Conservation (phyloP, 2,113 vertebrate species). For the Chloropsis cyanopogon region DNA sequence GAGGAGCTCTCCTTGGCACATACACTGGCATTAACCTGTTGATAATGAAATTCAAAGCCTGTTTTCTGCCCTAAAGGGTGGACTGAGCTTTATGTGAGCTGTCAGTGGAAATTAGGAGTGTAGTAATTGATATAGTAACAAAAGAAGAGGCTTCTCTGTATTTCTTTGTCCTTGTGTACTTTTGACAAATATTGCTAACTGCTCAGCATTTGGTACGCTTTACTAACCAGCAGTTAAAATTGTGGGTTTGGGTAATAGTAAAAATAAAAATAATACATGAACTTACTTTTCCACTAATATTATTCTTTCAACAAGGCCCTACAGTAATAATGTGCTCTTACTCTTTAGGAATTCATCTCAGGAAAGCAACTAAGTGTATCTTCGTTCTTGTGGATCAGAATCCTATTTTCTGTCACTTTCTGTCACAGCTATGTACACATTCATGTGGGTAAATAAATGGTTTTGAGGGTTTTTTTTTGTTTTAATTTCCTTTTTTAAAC, state of each 20-base stretch:
- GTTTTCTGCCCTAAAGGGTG: neutral
- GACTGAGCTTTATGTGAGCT: neutral
- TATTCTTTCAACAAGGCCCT: neutral
- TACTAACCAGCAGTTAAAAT: neutral
- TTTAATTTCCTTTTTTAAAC: neutral
- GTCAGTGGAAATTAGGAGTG: constrained; percentile 17
- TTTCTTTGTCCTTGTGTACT: neutral
- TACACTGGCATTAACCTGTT: neutral
- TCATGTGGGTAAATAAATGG: neutral
- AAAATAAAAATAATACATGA: neutral
- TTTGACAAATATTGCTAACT: neutral
- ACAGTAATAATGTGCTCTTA: neutral
- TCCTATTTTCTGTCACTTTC: neutral
- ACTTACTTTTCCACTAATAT: neutral
- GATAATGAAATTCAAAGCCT: constrained; percentile 9
- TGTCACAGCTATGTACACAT: neutral
- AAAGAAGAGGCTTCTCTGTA: constrained; percentile 22
- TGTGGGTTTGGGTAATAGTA: neutral
- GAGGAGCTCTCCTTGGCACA: neutral
- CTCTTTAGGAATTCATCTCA: neutral
- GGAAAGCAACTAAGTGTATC: neutral
- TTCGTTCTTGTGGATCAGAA: neutral
- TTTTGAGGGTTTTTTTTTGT: neutral
- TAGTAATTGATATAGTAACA: neutral
- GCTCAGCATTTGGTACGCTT: neutral